Conservation (phyloP, 2,113 vertebrate species). For the Nerophis ophidion region DNA sequence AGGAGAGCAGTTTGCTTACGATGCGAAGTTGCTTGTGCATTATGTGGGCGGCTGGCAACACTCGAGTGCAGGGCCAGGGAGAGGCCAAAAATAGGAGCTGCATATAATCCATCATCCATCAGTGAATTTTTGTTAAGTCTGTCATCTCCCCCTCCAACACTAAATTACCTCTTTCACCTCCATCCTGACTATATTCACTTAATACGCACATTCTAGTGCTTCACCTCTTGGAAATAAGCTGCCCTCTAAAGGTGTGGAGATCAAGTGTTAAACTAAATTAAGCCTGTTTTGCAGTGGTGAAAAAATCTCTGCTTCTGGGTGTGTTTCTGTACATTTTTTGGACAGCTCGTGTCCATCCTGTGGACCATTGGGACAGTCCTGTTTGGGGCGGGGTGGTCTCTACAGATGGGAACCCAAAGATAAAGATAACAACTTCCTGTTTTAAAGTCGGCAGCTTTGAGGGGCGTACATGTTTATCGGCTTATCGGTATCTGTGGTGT, state of each 20-base stretch:
- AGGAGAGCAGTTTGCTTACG: conserved; percentile 4
- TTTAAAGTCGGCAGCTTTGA: conserved; percentile 59
- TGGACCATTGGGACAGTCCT: conserved; percentile 31
- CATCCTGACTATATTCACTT: too few relatives aligned
- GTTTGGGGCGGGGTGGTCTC: conserved; percentile 20
- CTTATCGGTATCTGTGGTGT: conserved; percentile 11
- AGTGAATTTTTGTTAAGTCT: background rate
- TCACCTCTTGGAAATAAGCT: background rate
- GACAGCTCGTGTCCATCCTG: conserved; percentile 63
- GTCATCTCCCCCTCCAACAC: too few relatives aligned
- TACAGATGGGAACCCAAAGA: conserved; percentile 67
- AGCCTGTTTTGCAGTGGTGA: conserved; percentile 17
- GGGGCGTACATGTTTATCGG: conserved; percentile 46
- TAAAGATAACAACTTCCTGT: conserved; percentile 74
- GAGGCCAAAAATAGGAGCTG: conserved; percentile 47
- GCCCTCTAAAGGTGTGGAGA: background rate
- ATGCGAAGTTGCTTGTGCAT: conserved; percentile 32
- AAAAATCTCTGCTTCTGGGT: conserved; percentile 49
- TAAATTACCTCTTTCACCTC: too few relatives aligned
- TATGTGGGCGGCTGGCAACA: conserved; percentile 33
- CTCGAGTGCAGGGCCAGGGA: conserved; percentile 14
- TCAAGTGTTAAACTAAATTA: background rate
- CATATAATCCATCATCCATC: conserved; percentile 45
- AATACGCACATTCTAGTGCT: too few relatives aligned
- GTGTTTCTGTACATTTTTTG: conserved; percentile 38